A percentile compares a stretch with the other conserved stretches of the same genome.
Conservation (phyloP, 2,113 vertebrate genomes). For the Diadophis punctatus region DNA sequence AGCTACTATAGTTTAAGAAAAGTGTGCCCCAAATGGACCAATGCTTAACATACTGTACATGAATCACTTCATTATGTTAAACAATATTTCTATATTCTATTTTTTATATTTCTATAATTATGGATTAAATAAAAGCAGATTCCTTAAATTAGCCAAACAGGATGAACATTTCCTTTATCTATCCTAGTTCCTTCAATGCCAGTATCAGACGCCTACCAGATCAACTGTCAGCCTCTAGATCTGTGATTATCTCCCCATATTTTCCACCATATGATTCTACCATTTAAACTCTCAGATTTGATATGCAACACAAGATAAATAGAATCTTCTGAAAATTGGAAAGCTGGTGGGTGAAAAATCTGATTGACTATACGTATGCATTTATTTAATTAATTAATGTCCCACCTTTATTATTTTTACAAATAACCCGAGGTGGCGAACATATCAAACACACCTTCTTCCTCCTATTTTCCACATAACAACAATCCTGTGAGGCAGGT, state of each 20-base stretch:
- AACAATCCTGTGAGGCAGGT: not conserved
- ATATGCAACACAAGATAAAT: not conserved
- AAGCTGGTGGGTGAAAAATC: not conserved
- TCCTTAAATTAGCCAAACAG: not conserved
- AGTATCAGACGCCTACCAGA: not conserved
- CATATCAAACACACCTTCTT: not conserved
- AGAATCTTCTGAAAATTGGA: not conserved
- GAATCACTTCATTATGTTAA: not conserved
- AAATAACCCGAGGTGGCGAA: not conserved
- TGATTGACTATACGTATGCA: not conserved
- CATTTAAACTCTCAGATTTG: not conserved
- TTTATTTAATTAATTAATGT: not conserved
- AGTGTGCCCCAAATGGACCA: not conserved
- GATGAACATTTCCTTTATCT: not conserved
- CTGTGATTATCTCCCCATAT: not conserved
- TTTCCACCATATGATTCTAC: not conserved
- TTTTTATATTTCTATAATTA: not conserved
- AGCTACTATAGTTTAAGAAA: not conserved
- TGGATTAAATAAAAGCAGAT: not conserved
- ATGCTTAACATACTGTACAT: not conserved
- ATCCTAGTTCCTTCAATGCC: not conserved
- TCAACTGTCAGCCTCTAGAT: not conserved
- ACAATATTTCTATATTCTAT: not conserved
- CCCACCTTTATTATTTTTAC: not conserved
- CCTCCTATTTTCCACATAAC: not conserved